Evolutionary conservation across 2,797 vertebrate species (phyloP).

Genomic region (Centroberyx gerrardi): DNA sequence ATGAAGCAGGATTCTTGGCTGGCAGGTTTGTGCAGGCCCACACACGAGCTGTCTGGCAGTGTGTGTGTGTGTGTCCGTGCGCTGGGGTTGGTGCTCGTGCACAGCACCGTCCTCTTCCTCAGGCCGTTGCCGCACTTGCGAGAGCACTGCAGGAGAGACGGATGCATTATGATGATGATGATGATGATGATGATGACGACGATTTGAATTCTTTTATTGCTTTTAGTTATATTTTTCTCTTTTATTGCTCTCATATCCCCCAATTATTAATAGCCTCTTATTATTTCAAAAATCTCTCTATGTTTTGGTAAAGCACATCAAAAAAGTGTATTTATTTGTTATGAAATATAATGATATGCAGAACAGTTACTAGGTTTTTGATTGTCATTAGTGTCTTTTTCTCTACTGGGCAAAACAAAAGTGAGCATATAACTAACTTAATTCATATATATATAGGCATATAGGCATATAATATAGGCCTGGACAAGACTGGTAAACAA

Average conservation of each 20-base stretch:
- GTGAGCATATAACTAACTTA: neutral
- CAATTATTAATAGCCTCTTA: too few relatives aligned
- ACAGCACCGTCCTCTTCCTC: constrained; percentile 87
- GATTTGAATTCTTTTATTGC: neutral
- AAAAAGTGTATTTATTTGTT: too few relatives aligned
- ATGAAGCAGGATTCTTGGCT: constrained; percentile 88
- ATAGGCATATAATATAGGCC: neutral
- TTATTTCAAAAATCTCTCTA: too few relatives aligned
- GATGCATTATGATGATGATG: constrained; percentile 8
- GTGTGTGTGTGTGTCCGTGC: constrained; percentile 52
- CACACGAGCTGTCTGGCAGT: constrained; percentile 84
- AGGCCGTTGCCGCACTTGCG: constrained; percentile 91
- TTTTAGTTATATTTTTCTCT: neutral
- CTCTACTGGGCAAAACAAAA: neutral
- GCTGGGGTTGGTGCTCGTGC: constrained; percentile 80
- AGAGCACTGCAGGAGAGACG: constrained; percentile 86
- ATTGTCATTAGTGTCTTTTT: neutral
- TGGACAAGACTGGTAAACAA: neutral
- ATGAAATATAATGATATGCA: too few relatives aligned
- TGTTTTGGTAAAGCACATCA: too few relatives aligned
- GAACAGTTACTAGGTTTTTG: too few relatives aligned
- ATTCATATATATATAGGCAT: too few relatives aligned
- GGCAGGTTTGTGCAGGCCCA: constrained; percentile 82
- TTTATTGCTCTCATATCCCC: too few relatives aligned
- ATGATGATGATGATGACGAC: neutral